Evolutionary conservation across 2,113 vertebrate species (phyloP), one percentile per base, ranked within the genome.

Genomic region (Tricholaema leucomelas): DNA sequence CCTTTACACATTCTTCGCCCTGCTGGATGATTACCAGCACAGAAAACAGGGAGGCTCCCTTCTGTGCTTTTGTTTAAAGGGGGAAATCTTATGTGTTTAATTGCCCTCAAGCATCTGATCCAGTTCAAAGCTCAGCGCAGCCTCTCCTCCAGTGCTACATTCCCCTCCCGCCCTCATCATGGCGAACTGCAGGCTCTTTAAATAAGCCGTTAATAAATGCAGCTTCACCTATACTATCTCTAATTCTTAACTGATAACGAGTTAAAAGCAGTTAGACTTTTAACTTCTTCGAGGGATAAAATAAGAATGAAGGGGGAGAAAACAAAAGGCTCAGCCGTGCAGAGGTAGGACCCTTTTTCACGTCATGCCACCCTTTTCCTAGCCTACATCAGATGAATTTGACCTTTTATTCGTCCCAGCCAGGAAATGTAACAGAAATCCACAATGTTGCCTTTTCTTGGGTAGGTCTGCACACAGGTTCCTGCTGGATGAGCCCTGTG

Each of bases 11-110:
- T 91, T 90, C 76, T 59, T 60, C 77, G 92, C 91, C 93, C 60
- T 85, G 87, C 82, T 55, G 38, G 89, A 90, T 71, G 86, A 92
- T 94, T 95, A 97, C 74, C 84, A 90, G 84, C 69, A 63, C 15
- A 61, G 91, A 60, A 75, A 93, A 72, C 70, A 83, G 93, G 88
- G 79, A 92, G 86, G 24, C 90, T 97, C 96, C 94, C 92, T 91
- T 88, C 81, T 19, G 71, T 31, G 90, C 86, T 87, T 95, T 93
- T 97, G 95, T 97, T 90, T 86, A n/a, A 87, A 93, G 69, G 65
- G 87, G 93, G 89, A 92, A 93, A 90, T 81, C 81, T 70, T 15
- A 61, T n/a, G 85, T 82, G 54, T 94, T 95, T 95, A 87, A 97
- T 93, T 90, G 91, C 88, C 86, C 92, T 44, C 24, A 2, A 91